Evolutionary conservation across 1,140 invertebrate species (phyloP).

Genomic region (Eumaeus atala): DNA sequence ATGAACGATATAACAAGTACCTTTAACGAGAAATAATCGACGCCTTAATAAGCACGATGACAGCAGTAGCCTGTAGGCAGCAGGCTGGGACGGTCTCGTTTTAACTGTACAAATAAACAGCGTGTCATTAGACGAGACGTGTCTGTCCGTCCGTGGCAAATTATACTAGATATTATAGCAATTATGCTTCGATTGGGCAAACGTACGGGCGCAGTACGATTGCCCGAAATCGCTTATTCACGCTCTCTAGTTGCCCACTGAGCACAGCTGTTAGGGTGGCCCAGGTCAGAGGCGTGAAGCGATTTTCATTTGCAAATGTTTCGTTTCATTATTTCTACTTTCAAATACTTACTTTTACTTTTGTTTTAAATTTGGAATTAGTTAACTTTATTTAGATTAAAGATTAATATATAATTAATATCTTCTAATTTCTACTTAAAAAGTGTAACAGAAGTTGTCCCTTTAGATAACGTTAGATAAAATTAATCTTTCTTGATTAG

Average conservation of each 20-base stretch:
- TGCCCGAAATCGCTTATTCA: constrained; percentile 65
- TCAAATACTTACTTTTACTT: too few relatives aligned
- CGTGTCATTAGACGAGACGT: constrained; percentile 33
- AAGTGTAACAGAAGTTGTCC: too few relatives aligned
- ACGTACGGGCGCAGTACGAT: constrained; percentile 30
- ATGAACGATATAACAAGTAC: too few relatives aligned
- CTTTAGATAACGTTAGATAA: too few relatives aligned
- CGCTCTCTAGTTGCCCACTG: constrained; percentile 58
- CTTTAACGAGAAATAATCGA: too few relatives aligned
- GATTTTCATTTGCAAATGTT: background rate
- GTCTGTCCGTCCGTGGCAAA: constrained; percentile 28
- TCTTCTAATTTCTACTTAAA: too few relatives aligned
- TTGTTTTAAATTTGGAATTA: too few relatives aligned
- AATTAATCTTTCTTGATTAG: too few relatives aligned
- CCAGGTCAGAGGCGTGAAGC: background rate
- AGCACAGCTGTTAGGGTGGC: constrained; percentile 39
- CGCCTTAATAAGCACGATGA: constrained; percentile 12
- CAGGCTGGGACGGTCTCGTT: constrained; percentile 33
- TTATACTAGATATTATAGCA: constrained; percentile 31
- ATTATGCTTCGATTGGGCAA: constrained; percentile 36
- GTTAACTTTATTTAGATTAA: too few relatives aligned
- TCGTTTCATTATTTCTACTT: background rate
- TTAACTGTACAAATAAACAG: constrained; percentile 46
- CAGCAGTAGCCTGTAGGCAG: too few relatives aligned
- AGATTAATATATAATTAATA: too few relatives aligned